Percentiles rank a stretch among this genome's conserved stretches.
These are phyloP conservation scores for Sarcophaga carnaria DNA, from an alignment of 2,888 invertebrate genomes.

Conservation along the genomic window DNA sequence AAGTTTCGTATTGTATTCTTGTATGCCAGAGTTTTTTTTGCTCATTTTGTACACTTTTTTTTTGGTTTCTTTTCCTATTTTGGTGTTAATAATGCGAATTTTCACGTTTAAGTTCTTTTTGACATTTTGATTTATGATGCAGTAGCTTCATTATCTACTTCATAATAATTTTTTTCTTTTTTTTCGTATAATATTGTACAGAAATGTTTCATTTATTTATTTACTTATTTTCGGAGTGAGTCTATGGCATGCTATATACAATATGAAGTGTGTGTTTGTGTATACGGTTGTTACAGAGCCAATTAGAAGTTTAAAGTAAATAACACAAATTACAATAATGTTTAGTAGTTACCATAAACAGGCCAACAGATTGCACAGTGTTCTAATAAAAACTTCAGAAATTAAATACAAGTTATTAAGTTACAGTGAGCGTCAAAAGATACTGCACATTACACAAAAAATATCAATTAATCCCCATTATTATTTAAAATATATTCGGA, in stretches of 20 bases:
- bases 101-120: constrained; percentile 71
- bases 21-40: constrained; percentile 38
- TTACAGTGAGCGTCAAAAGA: too few relatives aligned
- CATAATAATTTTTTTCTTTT: constrained; percentile 60
- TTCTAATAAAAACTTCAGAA: too few relatives aligned
- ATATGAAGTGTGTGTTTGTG: background rate
- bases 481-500: too few relatives aligned
- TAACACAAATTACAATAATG: constrained; percentile 62
- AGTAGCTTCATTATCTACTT: constrained; percentile 71
- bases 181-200: background rate
- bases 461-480: too few relatives aligned
- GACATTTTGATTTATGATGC: constrained; percentile 72
- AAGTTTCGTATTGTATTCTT: constrained; percentile 36
- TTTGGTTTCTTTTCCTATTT: background rate
- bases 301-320: constrained; percentile 69
- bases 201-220: background rate
- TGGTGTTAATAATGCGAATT: constrained; percentile 72
- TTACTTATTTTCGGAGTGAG: background rate
- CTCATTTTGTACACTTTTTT: constrained; percentile 47
- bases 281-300: constrained; percentile 37
- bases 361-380: constrained; percentile 39
- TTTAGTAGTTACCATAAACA: constrained; percentile 13
- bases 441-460: too few relatives aligned
- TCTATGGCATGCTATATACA: background rate
- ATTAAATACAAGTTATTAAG: too few relatives aligned